Base-by-base conservation (phyloP, 2,113 vertebrate species). In the Jaculus jaculus region DNA sequence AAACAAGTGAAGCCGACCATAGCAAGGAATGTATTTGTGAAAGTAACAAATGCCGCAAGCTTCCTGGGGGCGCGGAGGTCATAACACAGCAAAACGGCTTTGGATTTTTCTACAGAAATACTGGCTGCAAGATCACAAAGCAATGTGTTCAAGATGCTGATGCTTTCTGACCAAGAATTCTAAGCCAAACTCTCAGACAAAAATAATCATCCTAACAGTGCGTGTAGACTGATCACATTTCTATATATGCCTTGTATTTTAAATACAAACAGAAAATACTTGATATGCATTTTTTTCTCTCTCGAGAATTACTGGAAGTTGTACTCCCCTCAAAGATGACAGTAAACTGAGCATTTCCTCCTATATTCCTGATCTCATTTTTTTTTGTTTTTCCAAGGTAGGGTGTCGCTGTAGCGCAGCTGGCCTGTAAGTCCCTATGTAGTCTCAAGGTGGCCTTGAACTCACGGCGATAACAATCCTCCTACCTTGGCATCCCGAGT, bases 121-220 rank as follows among this genome's bases (percentile, higher is more conserved):
- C 30, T 61, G 75, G 80, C 63, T n/a, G 21, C 42, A 54, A 42
- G 37, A 58, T 21, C 24, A 91, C 28, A 21, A 47, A 30, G 30
- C 23, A 68, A 34, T 23, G 51, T 51, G 89, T 90, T 26, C 81
- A 94, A 84, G 21, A 89, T n/a, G 73, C 8, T 77, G 9, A 81
- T 58, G 42, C 68, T 65, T 93, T 85, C 54, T 63, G 84, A 83
- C 63, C 60, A 94, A 87, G 21, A 95, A 96, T 18, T 85, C 78
- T 80, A 78, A 82, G 37, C 37, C 73, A 84, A 93, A 85, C 34
- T 82, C 30, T n/a, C 39, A 60, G 32, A 51, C n/a, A 15, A 37
- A 89, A 73, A 91, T 72, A 84, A 34, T 91, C 58, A 90, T 65
- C n/a, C n/a, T n/a, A 79, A n/a, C 75, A 30, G 37, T 54, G 13